Evolutionary conservation across 2,797 vertebrate genomes (phyloP).

Genomic region (Sebastes nivosus): DNA sequence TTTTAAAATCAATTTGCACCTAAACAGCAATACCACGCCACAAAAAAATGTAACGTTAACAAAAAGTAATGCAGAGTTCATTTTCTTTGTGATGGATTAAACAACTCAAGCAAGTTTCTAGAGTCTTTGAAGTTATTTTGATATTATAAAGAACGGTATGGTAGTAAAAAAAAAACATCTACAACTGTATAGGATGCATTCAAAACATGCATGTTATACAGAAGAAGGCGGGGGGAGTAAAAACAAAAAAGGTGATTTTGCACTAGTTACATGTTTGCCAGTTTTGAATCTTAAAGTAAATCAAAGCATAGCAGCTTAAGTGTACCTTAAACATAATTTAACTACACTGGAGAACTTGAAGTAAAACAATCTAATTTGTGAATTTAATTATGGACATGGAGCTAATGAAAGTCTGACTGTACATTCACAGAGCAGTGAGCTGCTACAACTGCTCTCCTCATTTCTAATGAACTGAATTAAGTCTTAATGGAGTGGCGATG

Average conservation of each 20-base stretch:
- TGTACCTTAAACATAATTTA: too few species aligned
- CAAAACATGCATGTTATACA: not conserved
- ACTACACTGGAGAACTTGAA: not conserved
- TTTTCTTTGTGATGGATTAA: constrained; percentile 2
- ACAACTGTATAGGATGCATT: not conserved
- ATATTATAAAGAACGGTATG: not conserved
- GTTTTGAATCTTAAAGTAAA: not conserved
- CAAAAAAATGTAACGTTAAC: not conserved
- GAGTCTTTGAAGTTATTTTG: not conserved
- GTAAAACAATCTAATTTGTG: not conserved
- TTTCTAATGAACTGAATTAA: constrained; percentile 6
- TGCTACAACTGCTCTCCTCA: not conserved
- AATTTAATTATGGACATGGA: not conserved
- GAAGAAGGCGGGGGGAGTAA: rapidly evolving
- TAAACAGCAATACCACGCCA: not conserved
- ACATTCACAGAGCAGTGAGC: not conserved
- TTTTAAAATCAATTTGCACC: not conserved
- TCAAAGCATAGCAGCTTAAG: not conserved
- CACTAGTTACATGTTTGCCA: not conserved
- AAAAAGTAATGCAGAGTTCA: not conserved
- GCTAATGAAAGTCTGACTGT: not conserved
- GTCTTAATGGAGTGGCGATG: not conserved
- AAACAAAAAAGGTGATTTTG: not conserved
- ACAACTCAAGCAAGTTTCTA: not conserved
- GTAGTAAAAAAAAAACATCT: not conserved